phyloP scores from a whole-genome alignment of 2,113 vertebrate species.

The Irena cyanogastra region DNA sequence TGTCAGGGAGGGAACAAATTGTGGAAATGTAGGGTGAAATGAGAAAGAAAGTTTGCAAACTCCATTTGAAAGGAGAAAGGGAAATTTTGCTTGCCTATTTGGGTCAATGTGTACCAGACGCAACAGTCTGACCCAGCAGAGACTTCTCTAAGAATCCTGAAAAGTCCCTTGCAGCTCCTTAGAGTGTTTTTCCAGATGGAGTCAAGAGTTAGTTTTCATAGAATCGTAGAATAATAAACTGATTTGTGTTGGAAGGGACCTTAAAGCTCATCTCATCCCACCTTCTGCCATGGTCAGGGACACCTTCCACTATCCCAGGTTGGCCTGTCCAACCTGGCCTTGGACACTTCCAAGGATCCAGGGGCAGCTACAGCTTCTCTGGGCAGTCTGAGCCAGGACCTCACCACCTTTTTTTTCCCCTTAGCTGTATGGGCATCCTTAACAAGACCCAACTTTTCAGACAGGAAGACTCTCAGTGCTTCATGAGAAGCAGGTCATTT shows the following conservation, averaged over 20 bases:
- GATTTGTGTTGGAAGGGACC: not conserved
- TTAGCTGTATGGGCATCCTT: not conserved
- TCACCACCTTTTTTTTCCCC: not conserved
- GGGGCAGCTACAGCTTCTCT: not conserved
- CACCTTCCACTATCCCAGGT: fast-evolving
- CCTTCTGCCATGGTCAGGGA: not conserved
- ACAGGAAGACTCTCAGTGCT: not conserved
- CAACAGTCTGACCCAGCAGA: not conserved
- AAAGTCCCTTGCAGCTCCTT: not conserved
- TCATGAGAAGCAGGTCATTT: not conserved
- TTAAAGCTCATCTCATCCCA: not conserved
- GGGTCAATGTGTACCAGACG: not conserved
- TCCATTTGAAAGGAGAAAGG: not conserved
- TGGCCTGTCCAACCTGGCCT: not conserved
- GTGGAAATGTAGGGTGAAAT: not conserved
- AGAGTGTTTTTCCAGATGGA: not conserved
- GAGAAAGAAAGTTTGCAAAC: not conserved
- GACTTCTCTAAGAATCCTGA: not conserved
- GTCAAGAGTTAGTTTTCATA: not conserved
- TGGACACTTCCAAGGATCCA: not conserved
- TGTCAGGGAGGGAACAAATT: conserved; percentile 6
- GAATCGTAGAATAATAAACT: not conserved
- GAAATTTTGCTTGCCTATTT: not conserved
- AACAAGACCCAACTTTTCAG: not conserved
- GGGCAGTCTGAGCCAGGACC: not conserved